Base-by-base conservation (phyloP, 2,797 vertebrate species). In the Bovichtus diacanthus region DNA sequence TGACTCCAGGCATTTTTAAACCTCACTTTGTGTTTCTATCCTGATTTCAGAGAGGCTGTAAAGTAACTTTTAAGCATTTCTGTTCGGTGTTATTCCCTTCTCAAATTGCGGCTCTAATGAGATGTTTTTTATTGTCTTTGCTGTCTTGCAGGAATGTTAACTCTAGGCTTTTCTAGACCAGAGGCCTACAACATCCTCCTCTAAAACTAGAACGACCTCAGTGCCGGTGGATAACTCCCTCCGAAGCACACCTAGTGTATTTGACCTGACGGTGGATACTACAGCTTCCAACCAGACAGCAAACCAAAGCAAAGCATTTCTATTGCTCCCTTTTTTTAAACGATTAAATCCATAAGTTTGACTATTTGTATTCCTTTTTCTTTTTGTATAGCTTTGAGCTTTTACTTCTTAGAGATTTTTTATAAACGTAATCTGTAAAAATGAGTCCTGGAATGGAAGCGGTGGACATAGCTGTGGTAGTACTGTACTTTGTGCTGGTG, bases 121-220 rank as follows among this genome's bases (percentile, higher is more conserved):
- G 93, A 46, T 90, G 76, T 96, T 96, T 96, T 93, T 97, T 95
- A 96, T 96, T 97, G 94, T 97, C 93, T 98, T 97, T 98, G 95
- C 95, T 97, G 95, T 97, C 95, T 98, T 99, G 95, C 97, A 99
- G 98, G 97, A 96, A 96, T 96, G 92, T 92, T 87, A 96, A 96
- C 93, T 95, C 93, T 96, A 96, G 96, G 92, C 94, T 95, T 96
- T 96, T 95, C 95, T 96, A 95, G 94, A 97, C 95, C 87, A 92
- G 89, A 95, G 94, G 92, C 94, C 96, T 93, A 92, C 95, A 96
- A 91, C 95, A 94, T 91, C 89, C 70, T 90, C 82, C 63, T 50
- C 93, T 95, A 96, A 96, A 96, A 94, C 94, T 95, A 96, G 95
- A 92, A 87, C 94, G 91, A 95, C 94, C 94, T 94, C 94, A 95